These are phyloP conservation scores for Drosophila anceps DNA, from an alignment of 2,888 invertebrate genomes.

Conservation along the genomic window DNA sequence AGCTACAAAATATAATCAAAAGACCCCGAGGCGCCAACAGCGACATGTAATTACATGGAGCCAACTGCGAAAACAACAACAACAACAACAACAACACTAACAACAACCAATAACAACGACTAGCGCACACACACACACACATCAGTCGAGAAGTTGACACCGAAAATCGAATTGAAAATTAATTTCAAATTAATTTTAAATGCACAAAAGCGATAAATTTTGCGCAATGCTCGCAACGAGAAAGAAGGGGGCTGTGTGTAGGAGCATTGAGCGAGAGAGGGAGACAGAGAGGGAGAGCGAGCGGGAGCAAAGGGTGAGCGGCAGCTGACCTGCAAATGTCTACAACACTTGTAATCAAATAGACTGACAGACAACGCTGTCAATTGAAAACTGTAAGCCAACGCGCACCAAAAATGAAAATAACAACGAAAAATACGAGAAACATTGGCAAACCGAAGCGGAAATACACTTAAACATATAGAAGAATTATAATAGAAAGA, in stretches of 20 bases:
- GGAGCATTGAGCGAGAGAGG: conserved; percentile 52
- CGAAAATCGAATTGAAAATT: conserved; percentile 77
- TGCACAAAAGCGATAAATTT: conserved; percentile 72
- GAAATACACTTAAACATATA: background rate
- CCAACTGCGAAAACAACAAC: conserved; percentile 43
- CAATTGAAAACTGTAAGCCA: conserved; percentile 45
- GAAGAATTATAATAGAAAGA: background rate
- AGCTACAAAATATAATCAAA: conserved; percentile 76
- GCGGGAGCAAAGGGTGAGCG: conserved; percentile 4
- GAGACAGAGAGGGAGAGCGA: background rate
- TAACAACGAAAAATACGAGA: conserved; percentile 1
- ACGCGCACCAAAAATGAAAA: conserved; percentile 16
- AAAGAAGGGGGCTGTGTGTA: background rate
- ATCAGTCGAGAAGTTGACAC: conserved; percentile 34
- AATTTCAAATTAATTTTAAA: conserved; percentile 78
- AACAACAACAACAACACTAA: conserved; percentile 27
- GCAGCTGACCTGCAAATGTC: conserved; percentile 50
- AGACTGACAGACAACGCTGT: conserved; percentile 57
- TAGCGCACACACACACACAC: conserved; percentile 19
- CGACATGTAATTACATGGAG: conserved; percentile 67
- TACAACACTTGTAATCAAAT: conserved; percentile 62
- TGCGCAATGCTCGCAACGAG: conserved; percentile 39
- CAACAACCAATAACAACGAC: conserved; percentile 24
- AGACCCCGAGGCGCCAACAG: conserved; percentile 65
- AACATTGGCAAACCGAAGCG: background rate